phyloP scores from a whole-genome alignment of 37 sponge, comb jelly and placozoan species.

The Bolinopsis microptera region DNA sequence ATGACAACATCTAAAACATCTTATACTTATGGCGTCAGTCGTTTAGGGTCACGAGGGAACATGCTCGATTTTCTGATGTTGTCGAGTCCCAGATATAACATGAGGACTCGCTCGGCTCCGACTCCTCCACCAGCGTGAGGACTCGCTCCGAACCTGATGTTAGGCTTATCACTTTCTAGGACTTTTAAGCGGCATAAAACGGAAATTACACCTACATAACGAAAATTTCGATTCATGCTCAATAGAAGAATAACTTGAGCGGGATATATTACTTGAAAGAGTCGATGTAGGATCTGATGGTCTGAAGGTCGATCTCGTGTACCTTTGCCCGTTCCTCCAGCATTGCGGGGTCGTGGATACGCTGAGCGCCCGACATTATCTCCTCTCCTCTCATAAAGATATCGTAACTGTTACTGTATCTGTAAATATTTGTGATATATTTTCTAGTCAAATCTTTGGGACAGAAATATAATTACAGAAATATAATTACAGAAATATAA shows the following conservation, averaged over 20 bases:
- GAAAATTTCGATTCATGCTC: too few relatives aligned
- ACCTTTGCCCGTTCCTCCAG: conserved; percentile 84
- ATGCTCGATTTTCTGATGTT: conserved; percentile 98
- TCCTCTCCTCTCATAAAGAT: conserved; percentile 99
- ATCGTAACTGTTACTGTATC: conserved; percentile 91
- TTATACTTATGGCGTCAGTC: conserved; percentile 92
- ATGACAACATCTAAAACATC: too few relatives aligned
- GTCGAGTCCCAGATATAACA: conserved; percentile 95
- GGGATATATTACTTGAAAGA: conserved; percentile 85
- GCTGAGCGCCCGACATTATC: conserved; percentile 97
- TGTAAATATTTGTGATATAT: conserved; percentile 52
- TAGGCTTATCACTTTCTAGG: too few relatives aligned
- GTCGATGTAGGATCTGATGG: conserved; percentile 97
- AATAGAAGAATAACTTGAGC: too few relatives aligned
- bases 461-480: too few relatives aligned
- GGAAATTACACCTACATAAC: too few relatives aligned
- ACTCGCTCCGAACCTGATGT: conserved; percentile 80
- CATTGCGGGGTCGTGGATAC: conserved; percentile 94
- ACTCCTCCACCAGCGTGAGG: conserved; percentile 97
- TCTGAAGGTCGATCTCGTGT: conserved; percentile 82
- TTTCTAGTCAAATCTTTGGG: neutral
- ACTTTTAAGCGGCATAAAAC: too few relatives aligned
- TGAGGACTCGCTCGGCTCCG: conserved; percentile 96
- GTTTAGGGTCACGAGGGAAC: conserved; percentile 98
- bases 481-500: too few relatives aligned